These are phyloP conservation scores for Thaumetopoea pityocampa DNA, from an alignment of 1,140 invertebrate genomes.

Conservation along the genomic window DNA sequence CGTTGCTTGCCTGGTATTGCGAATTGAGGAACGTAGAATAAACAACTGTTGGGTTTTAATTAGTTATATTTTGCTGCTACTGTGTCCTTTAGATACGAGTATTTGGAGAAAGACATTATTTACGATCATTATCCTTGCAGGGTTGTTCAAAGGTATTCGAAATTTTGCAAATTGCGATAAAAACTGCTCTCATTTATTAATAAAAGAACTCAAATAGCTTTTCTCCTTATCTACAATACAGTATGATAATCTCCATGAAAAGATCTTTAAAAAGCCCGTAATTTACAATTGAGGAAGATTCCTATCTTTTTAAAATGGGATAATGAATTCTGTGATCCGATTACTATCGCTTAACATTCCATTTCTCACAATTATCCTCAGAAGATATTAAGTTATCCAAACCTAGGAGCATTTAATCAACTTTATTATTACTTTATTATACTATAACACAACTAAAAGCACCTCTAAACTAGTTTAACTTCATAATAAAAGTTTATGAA, in stretches of 20 bases:
- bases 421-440: conserved; percentile 3
- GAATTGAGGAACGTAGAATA: conserved; percentile 52
- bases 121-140: too few relatives aligned
- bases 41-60: conserved; percentile 57
- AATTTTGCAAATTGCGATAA: too few relatives aligned
- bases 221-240: too few relatives aligned
- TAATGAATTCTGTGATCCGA: too few relatives aligned
- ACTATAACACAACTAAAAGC: conserved; percentile 4
- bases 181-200: too few relatives aligned
- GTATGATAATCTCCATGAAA: too few relatives aligned
- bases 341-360: background rate
- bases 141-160: too few relatives aligned
- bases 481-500: conserved; percentile 25
- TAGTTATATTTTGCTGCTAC: conserved; percentile 34
- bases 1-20: conserved; percentile 57
- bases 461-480: conserved; percentile 34
- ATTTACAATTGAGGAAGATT: background rate
- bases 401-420: conserved; percentile 14
- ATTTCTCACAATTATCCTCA: background rate
- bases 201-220: too few relatives aligned
- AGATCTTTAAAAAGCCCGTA: background rate
- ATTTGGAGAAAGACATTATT: too few relatives aligned
- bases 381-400: conserved; percentile 6
- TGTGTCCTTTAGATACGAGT: too few relatives aligned
- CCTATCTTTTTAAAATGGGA: too few relatives aligned